Conservation (phyloP, 2,888 invertebrate genomes). For the Neria commutata region DNA sequence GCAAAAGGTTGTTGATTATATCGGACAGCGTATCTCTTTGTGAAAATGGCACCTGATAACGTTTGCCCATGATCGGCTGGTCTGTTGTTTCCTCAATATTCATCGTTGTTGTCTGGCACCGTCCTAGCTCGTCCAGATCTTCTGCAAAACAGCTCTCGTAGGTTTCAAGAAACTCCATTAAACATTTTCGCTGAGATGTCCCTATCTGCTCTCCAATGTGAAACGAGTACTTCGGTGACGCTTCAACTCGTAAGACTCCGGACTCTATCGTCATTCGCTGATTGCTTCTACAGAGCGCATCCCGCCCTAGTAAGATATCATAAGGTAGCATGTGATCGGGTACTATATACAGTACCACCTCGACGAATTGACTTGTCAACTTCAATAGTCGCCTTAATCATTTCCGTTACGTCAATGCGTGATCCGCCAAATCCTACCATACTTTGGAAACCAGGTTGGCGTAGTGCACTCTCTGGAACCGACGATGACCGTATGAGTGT, state of each 20-base stretch:
- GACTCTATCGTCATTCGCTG: constrained; percentile 18
- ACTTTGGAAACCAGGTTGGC: not conserved
- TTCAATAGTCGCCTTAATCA: constrained; percentile 9
- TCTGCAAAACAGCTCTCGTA: not conserved
- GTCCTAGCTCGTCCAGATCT: no score
- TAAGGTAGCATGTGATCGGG: constrained; percentile 11
- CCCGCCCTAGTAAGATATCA: constrained; percentile 19
- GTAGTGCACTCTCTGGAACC: not conserved
- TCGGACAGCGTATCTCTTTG: constrained; percentile 14
- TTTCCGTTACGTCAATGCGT: constrained; percentile 10
- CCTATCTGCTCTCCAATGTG: not conserved
- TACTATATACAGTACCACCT: constrained; percentile 15
- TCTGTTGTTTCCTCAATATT: no score
- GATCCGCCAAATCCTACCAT: constrained; percentile 29
- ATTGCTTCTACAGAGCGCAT: constrained; percentile 21
- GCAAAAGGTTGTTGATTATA: constrained; percentile 18
- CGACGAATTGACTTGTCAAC: constrained; percentile 4
- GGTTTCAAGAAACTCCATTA: no score
- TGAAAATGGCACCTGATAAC: constrained; percentile 28
- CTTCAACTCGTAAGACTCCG: not conserved
- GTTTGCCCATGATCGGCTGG: constrained; percentile 26
- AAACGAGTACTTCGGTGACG: no score
- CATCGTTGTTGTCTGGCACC: no score
- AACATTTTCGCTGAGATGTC: not conserved
- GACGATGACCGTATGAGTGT: constrained; percentile 20